Percentiles rank a stretch among this genome's conserved stretches.
phyloP scores from a whole-genome alignment of 2,113 vertebrate species.

The Ellobius talpinus region DNA sequence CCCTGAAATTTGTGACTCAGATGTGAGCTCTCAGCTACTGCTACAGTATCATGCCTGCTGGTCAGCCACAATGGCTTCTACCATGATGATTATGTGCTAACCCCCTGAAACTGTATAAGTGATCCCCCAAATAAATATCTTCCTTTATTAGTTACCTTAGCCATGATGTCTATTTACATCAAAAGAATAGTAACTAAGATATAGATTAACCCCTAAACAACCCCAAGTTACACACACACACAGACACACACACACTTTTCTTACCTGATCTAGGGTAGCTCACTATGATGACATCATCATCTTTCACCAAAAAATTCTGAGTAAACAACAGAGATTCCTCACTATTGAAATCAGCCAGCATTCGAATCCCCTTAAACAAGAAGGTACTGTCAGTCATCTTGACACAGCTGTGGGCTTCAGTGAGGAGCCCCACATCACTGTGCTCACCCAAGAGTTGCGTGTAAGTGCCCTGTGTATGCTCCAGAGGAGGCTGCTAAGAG shows the following conservation, averaged over 20 bases:
- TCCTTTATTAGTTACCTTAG: background rate
- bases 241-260: background rate
- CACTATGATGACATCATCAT: background rate
- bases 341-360: accelerated
- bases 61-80: background rate
- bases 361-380: background rate
- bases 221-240: background rate
- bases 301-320: background rate
- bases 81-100: background rate
- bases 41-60: background rate
- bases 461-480: background rate
- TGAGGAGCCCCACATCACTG: accelerated
- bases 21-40: background rate
- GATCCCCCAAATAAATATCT: background rate
- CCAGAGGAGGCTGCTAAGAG: background rate
- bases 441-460: background rate
- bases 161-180: background rate
- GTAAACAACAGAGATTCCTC: background rate
- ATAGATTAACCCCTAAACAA: background rate
- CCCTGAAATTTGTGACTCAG: background rate
- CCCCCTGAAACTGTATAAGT: background rate
- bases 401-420: background rate
- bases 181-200: background rate
- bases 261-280: background rate
- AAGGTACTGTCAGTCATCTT: background rate